Percentiles rank a stretch among this genome's conserved stretches.
phyloP scores from a whole-genome alignment of 2,888 invertebrate species.

The Enoplolaimus lenunculus region DNA sequence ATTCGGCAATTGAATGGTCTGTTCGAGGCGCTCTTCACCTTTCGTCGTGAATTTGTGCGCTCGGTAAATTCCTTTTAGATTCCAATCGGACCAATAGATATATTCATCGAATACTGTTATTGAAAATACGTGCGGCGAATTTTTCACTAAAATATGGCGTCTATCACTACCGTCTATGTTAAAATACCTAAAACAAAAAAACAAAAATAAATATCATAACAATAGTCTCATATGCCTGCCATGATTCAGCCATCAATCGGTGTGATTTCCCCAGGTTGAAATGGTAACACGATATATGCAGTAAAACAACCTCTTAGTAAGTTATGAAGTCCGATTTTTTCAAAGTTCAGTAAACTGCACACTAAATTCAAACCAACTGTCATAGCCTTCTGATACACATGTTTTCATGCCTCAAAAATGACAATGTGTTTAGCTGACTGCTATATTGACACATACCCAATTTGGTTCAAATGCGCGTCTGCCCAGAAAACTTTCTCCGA shows the following conservation, averaged over 20 bases:
- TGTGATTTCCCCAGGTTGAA: no score
- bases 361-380: no score
- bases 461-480: constrained; percentile 92
- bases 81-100: constrained; percentile 95
- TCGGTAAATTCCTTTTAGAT: constrained; percentile 71
- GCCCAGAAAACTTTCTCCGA: constrained; percentile 91
- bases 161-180: constrained; percentile 27
- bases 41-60: constrained; percentile 73
- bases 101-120: constrained; percentile 80
- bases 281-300: no score
- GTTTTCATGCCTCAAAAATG: no score
- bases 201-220: no score
- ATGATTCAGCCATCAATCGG: no score
- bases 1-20: constrained; percentile 37
- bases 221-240: not conserved
- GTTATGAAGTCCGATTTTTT: not conserved
- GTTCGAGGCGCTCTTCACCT: constrained; percentile 35
- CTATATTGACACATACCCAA: no score
- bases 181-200: constrained; percentile 31
- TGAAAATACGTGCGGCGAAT: constrained; percentile 87
- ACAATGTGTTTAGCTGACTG: no score
- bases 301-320: no score
- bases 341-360: no score
- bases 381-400: no score
- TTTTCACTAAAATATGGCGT: constrained; percentile 51